phyloP scores from a whole-genome alignment of 1,140 invertebrate species.

The Chlorops oryzae region DNA sequence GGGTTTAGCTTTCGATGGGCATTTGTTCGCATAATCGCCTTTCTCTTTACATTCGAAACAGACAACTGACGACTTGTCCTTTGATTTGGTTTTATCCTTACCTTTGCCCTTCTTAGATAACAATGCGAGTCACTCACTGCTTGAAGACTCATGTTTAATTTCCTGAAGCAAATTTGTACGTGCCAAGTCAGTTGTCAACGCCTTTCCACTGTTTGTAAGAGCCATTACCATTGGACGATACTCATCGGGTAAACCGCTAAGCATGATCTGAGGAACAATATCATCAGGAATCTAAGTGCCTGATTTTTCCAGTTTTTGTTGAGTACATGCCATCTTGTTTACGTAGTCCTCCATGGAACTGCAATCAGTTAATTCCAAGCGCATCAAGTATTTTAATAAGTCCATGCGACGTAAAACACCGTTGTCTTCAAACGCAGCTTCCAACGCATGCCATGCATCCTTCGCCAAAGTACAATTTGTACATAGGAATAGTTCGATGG shows the following conservation, averaged over 20 bases:
- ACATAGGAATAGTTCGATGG: not conserved
- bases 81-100: too few relatives aligned
- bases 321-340: too few relatives aligned
- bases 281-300: too few relatives aligned
- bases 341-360: not conserved
- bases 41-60: too few relatives aligned
- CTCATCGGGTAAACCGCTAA: not conserved
- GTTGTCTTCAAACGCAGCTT: not conserved
- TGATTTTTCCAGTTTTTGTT: too few relatives aligned
- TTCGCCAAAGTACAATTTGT: not conserved
- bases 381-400: not conserved
- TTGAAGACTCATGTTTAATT: not conserved
- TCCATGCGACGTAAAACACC: not conserved
- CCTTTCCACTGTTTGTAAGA: not conserved
- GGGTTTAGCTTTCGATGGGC: too few relatives aligned
- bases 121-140: too few relatives aligned
- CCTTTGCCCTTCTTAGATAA: too few relatives aligned
- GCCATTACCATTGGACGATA: not conserved
- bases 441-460: not conserved
- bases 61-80: too few relatives aligned
- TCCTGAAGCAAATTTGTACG: not conserved
- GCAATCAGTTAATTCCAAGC: not conserved
- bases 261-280: not conserved
- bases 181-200: not conserved
- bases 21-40: too few relatives aligned